Percentiles rank a stretch among this genome's conserved stretches.
These are phyloP conservation scores for chimpanzee (Pan troglodytes) DNA, from an alignment of 2,113 vertebrate species.

Conservation along the genomic window NHGRI_mPanTro3-v2.1_pri NC_086015.1:197638501-197639000, in stretches of 20 bases:
- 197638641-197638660: neutral
- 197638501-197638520: neutral
- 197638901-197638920: neutral
- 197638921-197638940: neutral
- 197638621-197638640: neutral
- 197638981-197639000: neutral
- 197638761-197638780: neutral
- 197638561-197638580: neutral
- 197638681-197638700: neutral
- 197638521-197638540: neutral
- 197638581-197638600: neutral
- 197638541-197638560: neutral
- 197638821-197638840: conserved; percentile 96
- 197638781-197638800: neutral
- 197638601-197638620: neutral
- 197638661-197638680: neutral
- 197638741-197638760: neutral
- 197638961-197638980: neutral
- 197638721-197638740: neutral
- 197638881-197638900: conserved; percentile 87
- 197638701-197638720: neutral
- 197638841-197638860: conserved; percentile 97
- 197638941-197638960: neutral
- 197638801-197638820: conserved; percentile 89
- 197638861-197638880: conserved; percentile 97